These are phyloP conservation scores for Lydus trimaculatus DNA, from an alignment of 2,888 invertebrate genomes.

Conservation along the genomic window DNA sequence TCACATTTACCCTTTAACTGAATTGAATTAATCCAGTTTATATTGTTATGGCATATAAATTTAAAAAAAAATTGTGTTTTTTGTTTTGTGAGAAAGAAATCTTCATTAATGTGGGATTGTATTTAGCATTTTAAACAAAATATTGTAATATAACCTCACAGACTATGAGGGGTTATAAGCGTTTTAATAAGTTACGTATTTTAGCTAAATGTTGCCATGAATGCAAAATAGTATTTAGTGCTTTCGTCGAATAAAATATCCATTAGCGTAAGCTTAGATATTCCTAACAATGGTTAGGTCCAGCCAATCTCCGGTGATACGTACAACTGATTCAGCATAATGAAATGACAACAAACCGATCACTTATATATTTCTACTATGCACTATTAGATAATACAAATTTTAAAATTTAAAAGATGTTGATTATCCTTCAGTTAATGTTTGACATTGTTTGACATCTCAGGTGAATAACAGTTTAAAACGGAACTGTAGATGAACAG, in stretches of 20 bases:
- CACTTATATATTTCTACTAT: constrained; percentile 25
- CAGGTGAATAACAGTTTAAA: constrained; percentile 37
- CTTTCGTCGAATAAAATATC: constrained; percentile 35
- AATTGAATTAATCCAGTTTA: no score
- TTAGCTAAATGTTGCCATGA: constrained; percentile 34
- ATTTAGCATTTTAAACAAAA: not conserved
- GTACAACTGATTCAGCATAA: constrained; percentile 39
- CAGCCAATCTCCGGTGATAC: constrained; percentile 35
- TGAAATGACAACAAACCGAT: constrained; percentile 41
- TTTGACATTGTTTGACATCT: constrained; percentile 36
- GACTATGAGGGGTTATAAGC: constrained; percentile 18
- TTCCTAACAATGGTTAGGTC: constrained; percentile 34
- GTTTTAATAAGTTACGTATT: constrained; percentile 33
- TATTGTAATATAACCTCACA: not conserved
- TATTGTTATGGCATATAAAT: no score
- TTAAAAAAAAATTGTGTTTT: not conserved
- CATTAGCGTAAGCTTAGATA: constrained; percentile 36
- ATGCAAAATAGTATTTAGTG: constrained; percentile 39
- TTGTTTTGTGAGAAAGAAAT: not conserved
- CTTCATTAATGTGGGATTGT: not conserved
- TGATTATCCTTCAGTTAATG: not conserved
- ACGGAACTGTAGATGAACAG: constrained; percentile 18
- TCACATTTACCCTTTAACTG: no score
- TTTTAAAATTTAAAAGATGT: not conserved
- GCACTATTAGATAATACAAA: constrained; percentile 27